Conservation (phyloP, 2,797 vertebrate genomes). For the Okamejei kenojei region DNA sequence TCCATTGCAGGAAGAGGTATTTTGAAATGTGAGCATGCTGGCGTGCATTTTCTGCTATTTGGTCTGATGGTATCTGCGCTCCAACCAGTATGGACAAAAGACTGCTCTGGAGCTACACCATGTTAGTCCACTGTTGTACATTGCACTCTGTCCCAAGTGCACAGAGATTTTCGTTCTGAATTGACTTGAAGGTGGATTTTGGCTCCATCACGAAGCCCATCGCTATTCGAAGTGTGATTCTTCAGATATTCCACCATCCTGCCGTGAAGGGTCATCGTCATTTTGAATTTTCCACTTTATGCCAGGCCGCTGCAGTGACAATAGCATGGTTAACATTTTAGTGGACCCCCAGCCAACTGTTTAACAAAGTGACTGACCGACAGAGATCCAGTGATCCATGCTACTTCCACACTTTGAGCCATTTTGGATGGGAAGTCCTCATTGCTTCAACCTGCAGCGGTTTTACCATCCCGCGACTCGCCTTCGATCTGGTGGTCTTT, state of each 20-base stretch:
- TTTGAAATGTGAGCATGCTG: not conserved
- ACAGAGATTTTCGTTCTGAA: not conserved
- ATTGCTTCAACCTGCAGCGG: not conserved
- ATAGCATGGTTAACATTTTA: not conserved
- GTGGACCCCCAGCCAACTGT: not conserved
- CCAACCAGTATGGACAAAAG: not conserved
- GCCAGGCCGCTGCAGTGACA: not conserved
- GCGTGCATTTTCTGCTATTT: not conserved
- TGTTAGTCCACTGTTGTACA: not conserved
- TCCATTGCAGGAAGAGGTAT: not conserved
- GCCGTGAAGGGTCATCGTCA: not conserved
- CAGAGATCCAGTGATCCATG: not conserved
- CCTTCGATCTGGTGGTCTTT: not conserved
- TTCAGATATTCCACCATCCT: not conserved
- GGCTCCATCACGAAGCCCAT: too few species aligned
- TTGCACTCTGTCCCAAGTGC: not conserved
- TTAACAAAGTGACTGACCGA: not conserved
- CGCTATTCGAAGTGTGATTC: not conserved
- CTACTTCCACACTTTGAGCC: not conserved
- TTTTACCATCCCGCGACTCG: not conserved
- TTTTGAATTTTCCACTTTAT: too few species aligned
- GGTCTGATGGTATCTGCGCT: not conserved
- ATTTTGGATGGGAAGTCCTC: not conserved
- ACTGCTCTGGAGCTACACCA: not conserved
- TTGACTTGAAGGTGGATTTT: not conserved